Base-by-base conservation (phyloP, 2,888 invertebrate genomes). In the Stictocephala bisonia region DNA sequence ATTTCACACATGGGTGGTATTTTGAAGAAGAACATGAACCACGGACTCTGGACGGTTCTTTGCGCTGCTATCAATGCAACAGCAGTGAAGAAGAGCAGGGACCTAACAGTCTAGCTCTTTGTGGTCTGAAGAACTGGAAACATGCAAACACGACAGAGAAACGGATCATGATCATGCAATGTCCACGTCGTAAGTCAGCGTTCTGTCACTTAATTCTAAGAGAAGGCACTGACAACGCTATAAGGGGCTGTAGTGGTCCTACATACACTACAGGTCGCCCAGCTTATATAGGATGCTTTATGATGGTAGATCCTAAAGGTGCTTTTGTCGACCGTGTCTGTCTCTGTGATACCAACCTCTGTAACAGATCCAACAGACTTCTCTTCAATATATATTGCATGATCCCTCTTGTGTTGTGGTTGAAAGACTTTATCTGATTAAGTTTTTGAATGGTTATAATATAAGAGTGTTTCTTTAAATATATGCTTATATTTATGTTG, bases 301-400 rank as follows among this genome's bases (percentile, higher is more conserved):
- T 31, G 20, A 29, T 56, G 40, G 48, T 26, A 7, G 15, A 50
- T 0, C n/a, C n/a, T n/a, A n/a, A n/a, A n/a, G n/a, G n/a, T n/a
- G n/a, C n/a, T n/a, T n/a, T n/a, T n/a, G 2, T 24, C 7, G 26
- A 20, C n/a, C 18, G 31, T 0, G 44, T 72, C 29, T 75, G 75
- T 27, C 31, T 72, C 0, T 75, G 75, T 40, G 53, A 70, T 29
- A 66, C 29, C 9, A 56, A 48, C 27, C 72, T 75, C 13, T 75
- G 75, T 68, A 75, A 75, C 58, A 9, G 6, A 11, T 56, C 56
- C 15, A n/a, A n/a, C n/a, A n/a, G n/a, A n/a, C n/a, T n/a, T n/a
- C n/a, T n/a, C n/a, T n/a, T n/a, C n/a, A n/a, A n/a, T n/a, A n/a
- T n/a, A n/a, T n/a, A n/a, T n/a, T n/a, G n/a, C n/a, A n/a, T n/a